Evolutionary conservation across 2,888 invertebrate genomes (phyloP).

Genomic region (Hedychridium roseum): DNA sequence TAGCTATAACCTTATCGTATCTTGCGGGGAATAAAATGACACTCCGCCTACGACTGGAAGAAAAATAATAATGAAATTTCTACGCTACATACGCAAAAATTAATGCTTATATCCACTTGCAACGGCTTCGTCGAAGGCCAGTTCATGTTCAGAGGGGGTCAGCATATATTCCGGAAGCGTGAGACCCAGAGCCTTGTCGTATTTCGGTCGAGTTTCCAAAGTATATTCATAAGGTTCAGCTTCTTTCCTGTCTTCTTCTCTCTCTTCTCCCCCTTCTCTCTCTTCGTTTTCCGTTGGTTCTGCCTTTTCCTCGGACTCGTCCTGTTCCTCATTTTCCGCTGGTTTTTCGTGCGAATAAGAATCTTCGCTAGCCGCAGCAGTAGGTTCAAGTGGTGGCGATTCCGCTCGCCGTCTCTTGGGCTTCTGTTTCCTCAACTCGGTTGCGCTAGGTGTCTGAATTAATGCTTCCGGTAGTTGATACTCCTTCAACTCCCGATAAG

Average conservation of each 20-base stretch:
- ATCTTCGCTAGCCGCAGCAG: slow-evolving; percentile 30
- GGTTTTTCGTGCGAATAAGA: slow-evolving; percentile 34
- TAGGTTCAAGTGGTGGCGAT: slow-evolving; percentile 25
- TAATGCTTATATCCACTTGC: slow-evolving; percentile 18
- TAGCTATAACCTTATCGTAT: no score
- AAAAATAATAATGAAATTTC: no score
- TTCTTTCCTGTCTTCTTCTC: slow-evolving; percentile 41
- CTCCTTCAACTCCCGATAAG: slow-evolving; percentile 74
- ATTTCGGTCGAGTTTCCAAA: slow-evolving; percentile 73
- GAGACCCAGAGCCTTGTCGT: slow-evolving; percentile 71
- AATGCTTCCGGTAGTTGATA: not conserved
- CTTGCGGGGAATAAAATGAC: no score
- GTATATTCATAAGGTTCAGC: slow-evolving; percentile 61
- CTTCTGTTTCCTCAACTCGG: slow-evolving; percentile 59
- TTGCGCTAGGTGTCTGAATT: not conserved
- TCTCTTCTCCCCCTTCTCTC: slow-evolving; percentile 38
- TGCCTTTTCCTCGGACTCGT: slow-evolving; percentile 45
- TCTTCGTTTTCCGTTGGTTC: slow-evolving; percentile 36
- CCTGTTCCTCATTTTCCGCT: slow-evolving; percentile 32
- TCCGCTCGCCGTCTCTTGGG: no score
- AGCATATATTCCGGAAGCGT: slow-evolving; percentile 76
- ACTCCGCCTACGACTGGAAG: not conserved
- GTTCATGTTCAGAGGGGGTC: slow-evolving; percentile 73
- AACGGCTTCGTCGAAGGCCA: slow-evolving; percentile 70
- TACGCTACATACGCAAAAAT: no score